Base-by-base conservation (phyloP, 2,888 invertebrate species). In the Amphipoea oculea region DNA sequence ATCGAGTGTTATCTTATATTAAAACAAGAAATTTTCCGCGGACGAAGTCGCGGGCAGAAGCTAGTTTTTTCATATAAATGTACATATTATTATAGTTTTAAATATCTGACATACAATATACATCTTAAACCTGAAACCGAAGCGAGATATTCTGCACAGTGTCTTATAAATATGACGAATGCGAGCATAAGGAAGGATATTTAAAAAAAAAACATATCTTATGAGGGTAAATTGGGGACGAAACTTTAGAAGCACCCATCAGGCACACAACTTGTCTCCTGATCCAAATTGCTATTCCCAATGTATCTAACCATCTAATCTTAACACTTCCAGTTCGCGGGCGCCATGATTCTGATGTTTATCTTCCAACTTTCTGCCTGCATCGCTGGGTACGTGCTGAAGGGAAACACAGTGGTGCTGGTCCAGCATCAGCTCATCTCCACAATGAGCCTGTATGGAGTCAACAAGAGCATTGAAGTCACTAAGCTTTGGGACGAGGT, bases 281-380 rank as follows among this genome's bases (percentile, higher is more conserved):
- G 0, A 67, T 23, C 6, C 42, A 67, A 23, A 42, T 11, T n/a
- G 9, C n/a, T 42, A n/a, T 67, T 42, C 42, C 14, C 23, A 4
- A 51, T 42, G 0, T 57, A 57, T 36, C n/a, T 60, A 14, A 79
- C n/a, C 17, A 36, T n/a, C 2, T 29, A 2, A 23, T 45, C 7
- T 29, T 74, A 23, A 14, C 42, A 81, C 76, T 95, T 95, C 66
- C 94, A 98, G 98, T 99, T 98, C 92, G 97, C 97, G 14, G 96
- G 97, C 0, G 94, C 98, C 76, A 97, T 98, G 96, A 95, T 97
- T 42, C 87, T 98, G 67, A 97, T 98, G 88, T 98, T 98, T 91
- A 96, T 98, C 76, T 95, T 98, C 95, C 98, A 98, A 95, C 94
- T 98, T 87, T 97, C 98, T 0, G 98, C 97, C 11, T 98, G 98